phyloP scores from a whole-genome alignment of 2,797 vertebrate genomes.

The Lepus townsendii region DNA sequence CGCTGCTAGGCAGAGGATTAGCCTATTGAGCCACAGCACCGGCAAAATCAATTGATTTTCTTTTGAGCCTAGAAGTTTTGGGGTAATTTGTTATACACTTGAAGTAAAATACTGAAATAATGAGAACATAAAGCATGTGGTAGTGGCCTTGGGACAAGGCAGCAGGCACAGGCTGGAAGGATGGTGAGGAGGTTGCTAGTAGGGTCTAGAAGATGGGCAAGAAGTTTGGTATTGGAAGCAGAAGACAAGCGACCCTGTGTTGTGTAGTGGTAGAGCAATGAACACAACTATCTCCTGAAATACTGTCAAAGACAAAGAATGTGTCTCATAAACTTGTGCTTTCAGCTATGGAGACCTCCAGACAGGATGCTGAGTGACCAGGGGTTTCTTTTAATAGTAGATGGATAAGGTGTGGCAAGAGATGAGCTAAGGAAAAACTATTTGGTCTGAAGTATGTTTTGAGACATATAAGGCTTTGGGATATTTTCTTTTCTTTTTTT shows the following conservation, averaged over 20 bases:
- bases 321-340: background rate
- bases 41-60: background rate
- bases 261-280: background rate
- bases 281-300: background rate
- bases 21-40: too few relatives aligned
- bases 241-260: background rate
- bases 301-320: background rate
- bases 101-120: background rate
- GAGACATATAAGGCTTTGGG: background rate
- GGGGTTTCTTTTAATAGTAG: background rate
- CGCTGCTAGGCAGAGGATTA: too few relatives aligned
- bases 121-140: background rate
- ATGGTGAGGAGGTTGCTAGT: background rate
- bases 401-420: background rate
- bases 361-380: background rate
- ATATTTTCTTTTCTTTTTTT: background rate
- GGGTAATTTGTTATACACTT: background rate
- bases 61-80: background rate
- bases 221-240: background rate
- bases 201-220: background rate
- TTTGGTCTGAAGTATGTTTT: background rate
- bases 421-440: background rate
- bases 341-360: background rate
- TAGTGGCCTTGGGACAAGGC: background rate
- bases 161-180: background rate